Base-by-base conservation (phyloP, 2,888 invertebrate genomes). In the Rhopalosiphum nymphaeae region DNA sequence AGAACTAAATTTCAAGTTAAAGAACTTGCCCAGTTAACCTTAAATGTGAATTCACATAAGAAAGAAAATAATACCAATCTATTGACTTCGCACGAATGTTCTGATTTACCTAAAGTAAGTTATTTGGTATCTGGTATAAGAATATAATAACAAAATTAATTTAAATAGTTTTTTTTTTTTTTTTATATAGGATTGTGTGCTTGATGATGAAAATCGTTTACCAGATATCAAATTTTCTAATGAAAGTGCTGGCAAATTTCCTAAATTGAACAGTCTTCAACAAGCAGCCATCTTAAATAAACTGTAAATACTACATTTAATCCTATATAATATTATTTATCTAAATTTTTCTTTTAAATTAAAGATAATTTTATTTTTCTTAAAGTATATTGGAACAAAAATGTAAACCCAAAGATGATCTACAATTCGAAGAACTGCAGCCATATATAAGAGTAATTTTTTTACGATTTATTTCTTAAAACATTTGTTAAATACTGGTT, bases 1-100 rank as follows among this genome's bases (percentile, higher is more conserved):
- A 97, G 99, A 95, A 99, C 99, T 21, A 98, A 97, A 95, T 98
- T 97, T 95, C 99, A 99, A 96, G 97, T 97, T 95, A 97, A 97
- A 87, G 97, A 97, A 61, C 96, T 98, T 89, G 97, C 99, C 0
- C 99, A 99, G 95, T 96, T 99, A 36, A 97, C 97, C 84, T 96
- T 99, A 0, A 97, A 97, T 95, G 97, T 98, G 91, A 96, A 96
- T 91, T 93, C 36, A 26, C 36, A 57, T 13, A 44, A 26, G 11
- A 36, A 2, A 36, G 57, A 91, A 84, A 85, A 53, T 91, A 46
- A 49, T 90, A 53, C 36, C 7, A n/a, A 89, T 42, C 1, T 89
- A 42, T 92, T 92, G 3, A 87, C 61, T 11, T 26, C 78, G 26
- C 53, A 94, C 36, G 42, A 49, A 42, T 92, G 94, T 57, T 49